Evolutionary conservation across 2,888 invertebrate genomes (phyloP).

Genomic region (Hirtodrosophila trivittata): DNA sequence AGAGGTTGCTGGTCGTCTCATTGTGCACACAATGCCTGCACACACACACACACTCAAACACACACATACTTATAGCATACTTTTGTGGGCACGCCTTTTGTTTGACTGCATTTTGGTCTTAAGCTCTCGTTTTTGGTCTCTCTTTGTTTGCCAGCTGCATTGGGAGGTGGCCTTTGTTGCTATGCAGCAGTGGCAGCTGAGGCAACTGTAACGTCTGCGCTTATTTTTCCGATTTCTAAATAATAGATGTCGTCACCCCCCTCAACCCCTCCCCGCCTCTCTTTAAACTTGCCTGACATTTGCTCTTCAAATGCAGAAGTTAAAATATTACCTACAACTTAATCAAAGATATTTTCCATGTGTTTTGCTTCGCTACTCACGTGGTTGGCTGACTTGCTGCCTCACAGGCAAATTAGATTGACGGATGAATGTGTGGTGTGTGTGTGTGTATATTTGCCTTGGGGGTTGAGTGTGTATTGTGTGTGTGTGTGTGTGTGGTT

Average conservation of each 20-base stretch:
- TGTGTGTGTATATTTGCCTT: background rate
- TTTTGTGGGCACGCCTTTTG: constrained; percentile 62
- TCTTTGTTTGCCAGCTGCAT: constrained; percentile 72
- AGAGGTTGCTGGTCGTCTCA: constrained; percentile 27
- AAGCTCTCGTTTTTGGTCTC: constrained; percentile 19
- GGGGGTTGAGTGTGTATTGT: background rate
- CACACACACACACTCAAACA: constrained; percentile 11
- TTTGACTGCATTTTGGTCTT: constrained; percentile 45
- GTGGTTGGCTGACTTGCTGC: constrained; percentile 24
- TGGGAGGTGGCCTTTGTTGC: constrained; percentile 62
- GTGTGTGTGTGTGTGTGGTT: background rate
- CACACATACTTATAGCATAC: constrained; percentile 61
- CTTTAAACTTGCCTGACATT: no score
- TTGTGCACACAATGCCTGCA: constrained; percentile 48
- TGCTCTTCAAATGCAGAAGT: constrained; percentile 44
- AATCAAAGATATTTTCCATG: constrained; percentile 58
- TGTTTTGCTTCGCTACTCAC: constrained; percentile 22
- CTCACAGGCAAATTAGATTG: constrained; percentile 72
- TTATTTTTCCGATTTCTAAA: constrained; percentile 52
- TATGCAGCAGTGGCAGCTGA: constrained; percentile 31
- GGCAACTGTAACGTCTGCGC: constrained; percentile 25
- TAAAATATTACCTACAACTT: constrained; percentile 60
- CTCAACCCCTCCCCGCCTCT: no score
- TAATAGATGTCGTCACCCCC: constrained; percentile 58
- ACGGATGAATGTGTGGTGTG: constrained; percentile 48